Evolutionary conservation across 1,140 invertebrate species (phyloP), one percentile per base, ranked within the genome.

Genomic region (Drosophila yakuba): DNA sequence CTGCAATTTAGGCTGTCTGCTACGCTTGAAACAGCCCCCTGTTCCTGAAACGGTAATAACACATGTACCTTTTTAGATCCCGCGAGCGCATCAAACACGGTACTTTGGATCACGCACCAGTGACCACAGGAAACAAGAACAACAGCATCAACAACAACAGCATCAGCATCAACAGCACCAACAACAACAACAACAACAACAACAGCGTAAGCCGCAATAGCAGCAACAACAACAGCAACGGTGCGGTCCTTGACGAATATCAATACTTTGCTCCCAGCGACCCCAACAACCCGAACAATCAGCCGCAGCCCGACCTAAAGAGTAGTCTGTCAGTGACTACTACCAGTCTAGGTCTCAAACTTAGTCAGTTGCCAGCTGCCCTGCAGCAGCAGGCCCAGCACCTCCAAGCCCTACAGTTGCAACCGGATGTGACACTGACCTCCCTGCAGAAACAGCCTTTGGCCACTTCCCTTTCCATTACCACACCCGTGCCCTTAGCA

Each of bases 181-280:
- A 69, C 48, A 78, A 78, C 57, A 85, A 3, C 23, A 25, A 8
- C 28, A 32, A 32, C 8, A 32, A 77, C 61, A 41, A 41, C 6
- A 54, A 52, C 50, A 82, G 12, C 25, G 61, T 39, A 20, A 78
- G 41, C 36, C 71, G 5, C 15, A 86, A 17, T 44, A 78, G 45
- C 41, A 81, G 35, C 28, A 88, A 69, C 48, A 78, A 78, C 57
- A 85, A 78, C 59, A 91, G 69, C 38, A 91, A 61, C 20, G 73
- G 72, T 10, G 66, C 71, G 2, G 60, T 55, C 1, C 74, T 90
- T 6, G 90, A 91, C 71, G 90, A 91, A 47, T 91, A 91, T 55
- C 90, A 91, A 69, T 91, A 91, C 52, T 91, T 91, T 74, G 90
- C 90, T 5, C 90, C 90, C 0, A 90, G 91, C 44, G 90, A 91